phyloP scores from a whole-genome alignment of 2,888 invertebrate species.

The Caenorhabditis doughertyi region DNA sequence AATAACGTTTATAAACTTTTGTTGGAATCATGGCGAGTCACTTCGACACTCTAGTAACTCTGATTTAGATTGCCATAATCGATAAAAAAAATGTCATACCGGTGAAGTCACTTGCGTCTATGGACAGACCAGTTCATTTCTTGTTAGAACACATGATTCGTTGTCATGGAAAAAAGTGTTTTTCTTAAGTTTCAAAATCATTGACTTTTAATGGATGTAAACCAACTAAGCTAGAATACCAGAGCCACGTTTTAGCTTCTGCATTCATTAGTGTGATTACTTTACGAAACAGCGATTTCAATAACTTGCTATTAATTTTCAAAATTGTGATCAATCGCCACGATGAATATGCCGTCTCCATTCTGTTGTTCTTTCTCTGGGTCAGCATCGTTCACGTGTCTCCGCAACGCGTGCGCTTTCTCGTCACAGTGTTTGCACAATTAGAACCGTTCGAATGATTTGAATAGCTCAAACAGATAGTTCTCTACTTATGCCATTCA shows the following conservation, averaged over 20 bases:
- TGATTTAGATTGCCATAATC: not conserved
- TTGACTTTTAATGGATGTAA: too few relatives aligned
- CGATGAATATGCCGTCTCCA: slow-evolving; percentile 1
- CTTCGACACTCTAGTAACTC: too few relatives aligned
- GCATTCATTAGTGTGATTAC: too few relatives aligned
- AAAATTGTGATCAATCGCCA: too few relatives aligned
- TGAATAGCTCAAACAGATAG: slow-evolving; percentile 24
- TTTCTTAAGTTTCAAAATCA: too few relatives aligned
- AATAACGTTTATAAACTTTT: too few relatives aligned
- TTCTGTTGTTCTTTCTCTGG: slow-evolving; percentile 35
- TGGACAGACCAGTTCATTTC: slow-evolving; percentile 14
- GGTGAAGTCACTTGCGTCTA: not conserved
- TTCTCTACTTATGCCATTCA: slow-evolving; percentile 19
- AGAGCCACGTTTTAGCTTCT: too few relatives aligned
- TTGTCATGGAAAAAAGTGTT: slow-evolving; percentile 28
- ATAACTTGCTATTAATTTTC: too few relatives aligned
- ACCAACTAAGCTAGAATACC: too few relatives aligned
- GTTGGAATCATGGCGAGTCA: too few relatives aligned
- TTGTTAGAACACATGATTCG: slow-evolving; percentile 34
- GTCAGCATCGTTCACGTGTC: slow-evolving; percentile 51
- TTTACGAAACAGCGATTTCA: too few relatives aligned
- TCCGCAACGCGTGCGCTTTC: slow-evolving; percentile 35
- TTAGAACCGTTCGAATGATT: slow-evolving; percentile 54
- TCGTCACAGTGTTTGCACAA: slow-evolving; percentile 56
- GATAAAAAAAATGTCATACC: not conserved